Evolutionary conservation across 2,113 vertebrate species (phyloP), one percentile per base, ranked within the genome.

Genomic region (Ictalurus furcatus): DNA sequence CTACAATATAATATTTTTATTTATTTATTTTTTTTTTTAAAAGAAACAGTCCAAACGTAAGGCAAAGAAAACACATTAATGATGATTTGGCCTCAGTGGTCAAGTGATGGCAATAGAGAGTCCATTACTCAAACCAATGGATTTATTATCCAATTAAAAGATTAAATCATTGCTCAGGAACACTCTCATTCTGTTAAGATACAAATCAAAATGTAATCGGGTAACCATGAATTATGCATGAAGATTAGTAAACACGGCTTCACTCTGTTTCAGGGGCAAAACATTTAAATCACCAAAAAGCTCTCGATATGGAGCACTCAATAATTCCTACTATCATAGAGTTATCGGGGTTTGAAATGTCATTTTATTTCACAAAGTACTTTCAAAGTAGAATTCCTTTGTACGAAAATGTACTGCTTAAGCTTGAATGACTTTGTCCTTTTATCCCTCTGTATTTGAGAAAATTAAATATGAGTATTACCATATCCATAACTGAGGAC

Each of bases 111-210:
- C 90, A 89, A 82, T 58, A 44, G 58, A 83, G 90, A 91, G 65
- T 37, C 84, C 73, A 87, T 86, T 88, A 90, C 61, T 88, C 71
- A 88, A 87, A 61, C 61, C 82, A 85, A 58, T 88, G 87, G 89
- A 91, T 91, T 90, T 91, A 91, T 90, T 87, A 90, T 91, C 85
- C 89, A 91, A 91, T 91, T 91, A 91, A 90, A 91, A 90, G 88
- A 90, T 91, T 91, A 87, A 90, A 91, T 90, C 85, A 88, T 90
- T 84, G 21, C 73, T 85, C 81, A 65, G 56, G 81, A 91, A 88
- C 30, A 81, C 74, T 73, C 56, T 80, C 48, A 78, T 86, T 89
- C 83, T 83, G 88, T 87, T 85, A 84, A 88, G 85, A 89, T 89
- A 91, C 88, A 88, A 91, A 90, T 91, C 88, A 87, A 90, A 86